Evolutionary conservation across 2,888 invertebrate species (phyloP), one percentile per base, ranked within the genome.

Genomic region (Oscheius sp.): DNA sequence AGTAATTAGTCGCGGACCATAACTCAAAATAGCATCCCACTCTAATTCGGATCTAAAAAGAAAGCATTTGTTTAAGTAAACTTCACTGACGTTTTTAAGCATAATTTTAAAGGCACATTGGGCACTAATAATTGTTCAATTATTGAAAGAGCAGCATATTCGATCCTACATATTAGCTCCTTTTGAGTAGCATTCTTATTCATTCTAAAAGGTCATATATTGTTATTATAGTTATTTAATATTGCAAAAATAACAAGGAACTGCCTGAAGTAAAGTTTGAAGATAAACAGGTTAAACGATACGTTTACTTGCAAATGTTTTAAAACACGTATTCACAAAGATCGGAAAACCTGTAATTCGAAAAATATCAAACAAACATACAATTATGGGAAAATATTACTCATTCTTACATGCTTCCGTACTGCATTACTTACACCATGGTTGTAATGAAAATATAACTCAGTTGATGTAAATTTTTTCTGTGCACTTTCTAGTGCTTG

Each of bases 341-440:
- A 25, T 48, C n/a, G 1, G 1, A 27, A 52, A 27, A 6, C n/a
- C n/a, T 42, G 29, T 23, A 29, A 3, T 12, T n/a, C n/a, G 27
- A 52, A 27, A 25, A 4, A 23, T 52, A 52, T 29, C 29, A 23
- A 12, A 23, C 23, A 48, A 48, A 53, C 8, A 29, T 3, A 10
- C 6, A 42, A n/a, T 45, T 29, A 61, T 12, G 50, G 39, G 25
- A 50, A 64, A 27, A 64, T 31, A 53, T 57, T 63, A 37, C 5
- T 31, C 50, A 77, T 46, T 2, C 74, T 66, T 20, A 77, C 53
- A 31, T 72, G 71, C 48, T 69, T 75, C 53, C 73, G 73, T n/a
- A 77, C 77, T n/a, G 77, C 77, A 55, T 57, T 67, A 46, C 69
- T 70, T 31, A 29, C 23, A 1, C 52, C 50, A 27, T 64, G 64